These are phyloP conservation scores for Acanthisitta chloris DNA, from an alignment of 2,113 vertebrate species.

Conservation along the genomic window DNA sequence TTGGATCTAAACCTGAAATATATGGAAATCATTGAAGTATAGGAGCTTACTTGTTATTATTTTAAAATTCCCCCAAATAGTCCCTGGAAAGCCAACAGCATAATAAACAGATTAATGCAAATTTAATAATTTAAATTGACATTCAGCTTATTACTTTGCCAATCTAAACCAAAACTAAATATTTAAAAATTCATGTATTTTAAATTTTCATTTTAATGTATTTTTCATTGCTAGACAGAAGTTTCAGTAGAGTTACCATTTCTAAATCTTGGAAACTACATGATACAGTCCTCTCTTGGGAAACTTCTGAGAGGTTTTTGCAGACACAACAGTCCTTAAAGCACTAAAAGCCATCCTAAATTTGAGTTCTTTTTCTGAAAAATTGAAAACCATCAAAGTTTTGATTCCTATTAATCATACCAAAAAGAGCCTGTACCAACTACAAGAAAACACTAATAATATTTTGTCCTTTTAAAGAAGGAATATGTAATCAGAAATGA, in stretches of 20 bases:
- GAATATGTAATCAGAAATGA: not conserved
- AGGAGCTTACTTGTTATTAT: not conserved
- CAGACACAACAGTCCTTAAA: not conserved
- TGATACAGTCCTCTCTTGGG: not conserved
- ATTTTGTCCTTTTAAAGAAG: not conserved
- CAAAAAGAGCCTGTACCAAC: not conserved
- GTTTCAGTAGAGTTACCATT: not conserved
- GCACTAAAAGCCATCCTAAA: not conserved
- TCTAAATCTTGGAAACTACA: not conserved
- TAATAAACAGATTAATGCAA: not conserved
- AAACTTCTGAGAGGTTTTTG: not conserved
- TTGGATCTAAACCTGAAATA: not conserved
- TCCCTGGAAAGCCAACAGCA: not conserved
- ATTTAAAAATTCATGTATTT: not conserved
- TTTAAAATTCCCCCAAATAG: not conserved
- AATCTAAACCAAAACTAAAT: not conserved
- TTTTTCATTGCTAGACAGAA: not conserved
- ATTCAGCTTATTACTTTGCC: not conserved
- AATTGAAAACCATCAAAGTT: not conserved
- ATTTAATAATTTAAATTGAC: not conserved
- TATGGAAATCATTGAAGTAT: not conserved
- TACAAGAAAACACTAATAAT: not conserved
- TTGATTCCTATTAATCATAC: not conserved
- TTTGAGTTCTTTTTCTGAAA: not conserved
- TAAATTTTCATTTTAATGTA: not conserved